phyloP scores from a whole-genome alignment of 1,140 invertebrate species.

The Sinonovacula constricta region DNA sequence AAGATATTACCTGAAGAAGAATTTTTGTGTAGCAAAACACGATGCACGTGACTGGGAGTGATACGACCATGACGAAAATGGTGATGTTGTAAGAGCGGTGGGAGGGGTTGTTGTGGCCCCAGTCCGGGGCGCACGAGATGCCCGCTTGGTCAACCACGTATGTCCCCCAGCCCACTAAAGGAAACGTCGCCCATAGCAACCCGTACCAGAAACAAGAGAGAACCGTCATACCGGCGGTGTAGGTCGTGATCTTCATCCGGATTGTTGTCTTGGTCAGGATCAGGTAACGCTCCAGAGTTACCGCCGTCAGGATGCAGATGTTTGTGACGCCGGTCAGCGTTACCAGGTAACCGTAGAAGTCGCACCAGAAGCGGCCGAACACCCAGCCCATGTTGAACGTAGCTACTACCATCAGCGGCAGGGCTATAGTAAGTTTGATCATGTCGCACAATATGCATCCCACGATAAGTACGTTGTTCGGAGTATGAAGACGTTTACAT shows the following conservation, averaged over 20 bases:
- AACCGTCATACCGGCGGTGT: constrained; percentile 18
- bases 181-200: constrained; percentile 33
- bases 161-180: constrained; percentile 25
- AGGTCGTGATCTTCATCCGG: constrained; percentile 12
- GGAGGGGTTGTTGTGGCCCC: constrained; percentile 1
- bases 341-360: constrained; percentile 18
- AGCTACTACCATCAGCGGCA: constrained; percentile 19
- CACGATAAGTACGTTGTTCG: constrained; percentile 16
- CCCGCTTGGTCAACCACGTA: constrained; percentile 11
- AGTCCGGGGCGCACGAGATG: constrained; percentile 25
- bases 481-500: neutral
- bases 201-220: constrained; percentile 29
- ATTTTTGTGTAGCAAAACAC: constrained; percentile 11
- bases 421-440: constrained; percentile 5
- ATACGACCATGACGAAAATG: constrained; percentile 8
- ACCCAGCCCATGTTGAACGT: constrained; percentile 16
- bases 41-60: constrained; percentile 6
- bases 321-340: constrained; percentile 14
- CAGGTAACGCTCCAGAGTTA: constrained; percentile 27
- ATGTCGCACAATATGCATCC: constrained; percentile 21
- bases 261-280: neutral
- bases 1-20: constrained; percentile 8
- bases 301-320: constrained; percentile 20
- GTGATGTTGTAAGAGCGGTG: constrained; percentile 3
- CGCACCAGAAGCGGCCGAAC: constrained; percentile 17